These are phyloP conservation scores for Uropetala carovei DNA, from an alignment of 2,888 invertebrate species.

Conservation along the genomic window DNA sequence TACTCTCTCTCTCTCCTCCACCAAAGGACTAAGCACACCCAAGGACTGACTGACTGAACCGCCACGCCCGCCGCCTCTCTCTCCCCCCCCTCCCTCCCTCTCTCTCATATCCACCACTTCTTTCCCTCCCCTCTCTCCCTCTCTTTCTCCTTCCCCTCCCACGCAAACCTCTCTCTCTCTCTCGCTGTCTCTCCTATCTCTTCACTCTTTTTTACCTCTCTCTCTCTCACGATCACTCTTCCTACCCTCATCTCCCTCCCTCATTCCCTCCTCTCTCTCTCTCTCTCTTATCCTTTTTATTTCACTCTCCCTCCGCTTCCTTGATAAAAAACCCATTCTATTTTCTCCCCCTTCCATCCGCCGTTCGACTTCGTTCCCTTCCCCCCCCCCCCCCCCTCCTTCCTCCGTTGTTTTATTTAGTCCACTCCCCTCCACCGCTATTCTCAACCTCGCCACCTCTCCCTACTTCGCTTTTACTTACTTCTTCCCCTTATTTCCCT, in stretches of 20 bases:
- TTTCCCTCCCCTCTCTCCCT: too few relatives aligned
- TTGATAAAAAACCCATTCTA: too few relatives aligned
- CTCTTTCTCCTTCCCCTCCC: too few relatives aligned
- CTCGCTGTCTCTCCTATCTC: too few relatives aligned
- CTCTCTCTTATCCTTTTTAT: too few relatives aligned
- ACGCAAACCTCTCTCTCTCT: too few relatives aligned
- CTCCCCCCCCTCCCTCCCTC: neutral
- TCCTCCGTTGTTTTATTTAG: conserved; percentile 2
- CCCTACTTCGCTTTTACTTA: neutral
- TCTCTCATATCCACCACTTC: neutral
- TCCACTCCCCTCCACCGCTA: neutral
- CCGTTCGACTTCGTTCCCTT: neutral
- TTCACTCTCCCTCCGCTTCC: too few relatives aligned
- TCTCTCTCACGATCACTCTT: too few relatives aligned
- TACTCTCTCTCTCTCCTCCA: neutral
- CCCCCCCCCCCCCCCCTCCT: neutral
- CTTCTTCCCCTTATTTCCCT: neutral
- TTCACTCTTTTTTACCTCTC: too few relatives aligned
- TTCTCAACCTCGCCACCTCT: neutral
- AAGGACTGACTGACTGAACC: conserved; percentile 30
- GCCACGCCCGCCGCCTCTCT: conserved; percentile 12
- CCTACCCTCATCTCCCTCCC: too few relatives aligned
- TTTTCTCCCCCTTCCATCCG: neutral
- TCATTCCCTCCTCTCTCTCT: too few relatives aligned
- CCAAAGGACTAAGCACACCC: conserved; percentile 21